These are phyloP conservation scores for Grapholita molesta DNA, from an alignment of 1,140 invertebrate species.

Conservation along the genomic window DNA sequence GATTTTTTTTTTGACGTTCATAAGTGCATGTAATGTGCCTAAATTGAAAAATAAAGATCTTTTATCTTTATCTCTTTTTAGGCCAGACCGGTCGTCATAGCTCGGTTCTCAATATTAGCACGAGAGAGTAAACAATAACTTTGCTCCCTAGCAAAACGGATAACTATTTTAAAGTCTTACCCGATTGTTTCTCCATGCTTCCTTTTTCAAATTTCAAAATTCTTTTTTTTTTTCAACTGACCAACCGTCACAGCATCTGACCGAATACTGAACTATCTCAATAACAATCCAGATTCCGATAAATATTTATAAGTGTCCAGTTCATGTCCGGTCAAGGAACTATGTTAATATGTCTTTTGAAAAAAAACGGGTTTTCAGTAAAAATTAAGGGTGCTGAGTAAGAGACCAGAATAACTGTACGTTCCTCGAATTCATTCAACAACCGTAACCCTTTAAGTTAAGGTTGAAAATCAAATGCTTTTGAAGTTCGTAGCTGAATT, in stretches of 20 bases:
- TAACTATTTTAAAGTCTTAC: too few relatives aligned
- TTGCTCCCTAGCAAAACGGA: too few relatives aligned
- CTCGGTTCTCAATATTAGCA: too few relatives aligned
- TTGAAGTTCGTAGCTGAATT: constrained; percentile 17
- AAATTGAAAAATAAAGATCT: too few relatives aligned
- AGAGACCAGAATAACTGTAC: constrained; percentile 24
- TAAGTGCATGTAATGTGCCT: too few relatives aligned
- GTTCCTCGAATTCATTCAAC: neutral
- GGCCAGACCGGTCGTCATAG: too few relatives aligned
- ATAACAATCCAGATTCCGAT: constrained; percentile 46
- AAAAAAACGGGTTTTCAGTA: constrained; percentile 52
- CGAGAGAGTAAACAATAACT: too few relatives aligned
- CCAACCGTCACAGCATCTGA: constrained; percentile 46
- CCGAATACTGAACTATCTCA: constrained; percentile 46
- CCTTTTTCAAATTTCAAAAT: neutral
- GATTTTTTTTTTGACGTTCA: too few relatives aligned
- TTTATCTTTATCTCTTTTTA: too few relatives aligned
- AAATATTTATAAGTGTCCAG: constrained; percentile 72
- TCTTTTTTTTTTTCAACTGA: constrained; percentile 21
- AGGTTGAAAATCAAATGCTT: constrained; percentile 27
- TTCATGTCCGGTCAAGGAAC: constrained; percentile 70
- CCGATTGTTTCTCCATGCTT: neutral
- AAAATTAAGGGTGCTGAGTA: constrained; percentile 65
- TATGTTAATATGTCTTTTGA: constrained; percentile 72
- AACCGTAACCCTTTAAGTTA: constrained; percentile 23